Base-by-base conservation (phyloP, 2,113 vertebrate species). In the Sylvia atricapilla region DNA sequence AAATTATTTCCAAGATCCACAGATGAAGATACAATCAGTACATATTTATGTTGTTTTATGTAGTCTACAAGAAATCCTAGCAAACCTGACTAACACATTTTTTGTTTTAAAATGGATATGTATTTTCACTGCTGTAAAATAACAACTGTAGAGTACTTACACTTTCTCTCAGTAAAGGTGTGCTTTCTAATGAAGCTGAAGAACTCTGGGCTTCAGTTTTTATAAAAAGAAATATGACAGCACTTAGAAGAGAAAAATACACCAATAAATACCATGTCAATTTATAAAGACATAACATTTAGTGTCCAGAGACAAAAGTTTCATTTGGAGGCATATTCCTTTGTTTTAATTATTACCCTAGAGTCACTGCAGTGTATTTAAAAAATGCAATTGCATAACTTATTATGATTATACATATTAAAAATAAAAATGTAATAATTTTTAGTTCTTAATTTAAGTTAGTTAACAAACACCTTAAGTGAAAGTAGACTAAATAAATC, bases 201-300 rank as follows among this genome's bases (percentile, higher is more conserved):
- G 81, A 96, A 78, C 46, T 96, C 50, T 98, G 95, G 92, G 98
- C 94, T 80, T 99, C 98, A 14, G 97, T 98, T 98, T 98, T 99
- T 97, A 99, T 98, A 96, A 99, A 99, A 97, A 99, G 98, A 97
- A 99, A 99, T 94, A 98, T 98, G 94, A 99, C 95, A n/a, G 98
- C 98, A 95, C 99, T 99, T 96, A 64, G 97, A 97, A 96, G 39
- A 96, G 91, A 97, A 96, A 56, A 96, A 84, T 62, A 95, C 27
- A 89, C 27, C 74, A 87, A 68, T 68, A 77, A 88, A 74, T 82
- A 86, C 16, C 53, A 84, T 10, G 72, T 90, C 82, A 95, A 37
- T 28, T 88, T 49, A 67, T 12, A 55, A 66, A 8, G 35, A 53
- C 13, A 6, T 47, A 87, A 89, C 14, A 52, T 56, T 74, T n/a